phyloP scores from a whole-genome alignment of 1,140 invertebrate genomes.

The Atta colombica region DNA sequence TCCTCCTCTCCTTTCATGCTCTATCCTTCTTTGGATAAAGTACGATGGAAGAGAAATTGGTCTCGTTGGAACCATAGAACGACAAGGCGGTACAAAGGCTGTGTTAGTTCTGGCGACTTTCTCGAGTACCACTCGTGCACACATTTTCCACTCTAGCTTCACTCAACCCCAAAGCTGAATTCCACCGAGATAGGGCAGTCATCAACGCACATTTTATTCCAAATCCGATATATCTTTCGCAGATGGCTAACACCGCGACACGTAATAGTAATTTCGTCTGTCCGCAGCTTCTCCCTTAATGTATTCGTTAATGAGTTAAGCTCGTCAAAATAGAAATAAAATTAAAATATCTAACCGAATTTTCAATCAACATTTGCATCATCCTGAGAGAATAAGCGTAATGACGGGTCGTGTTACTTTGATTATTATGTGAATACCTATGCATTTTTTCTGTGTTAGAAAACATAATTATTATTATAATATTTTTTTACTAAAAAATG shows the following conservation, averaged over 20 bases:
- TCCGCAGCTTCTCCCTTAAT: not conserved
- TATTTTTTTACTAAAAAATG: not conserved
- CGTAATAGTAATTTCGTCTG: conserved; percentile 11
- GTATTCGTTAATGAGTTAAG: not conserved
- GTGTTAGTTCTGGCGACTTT: conserved; percentile 48
- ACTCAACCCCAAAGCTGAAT: conserved; percentile 55
- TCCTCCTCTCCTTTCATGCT: not conserved
- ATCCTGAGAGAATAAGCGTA: too few relatives aligned
- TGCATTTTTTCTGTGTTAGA: not conserved
- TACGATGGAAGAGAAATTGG: conserved; percentile 72
- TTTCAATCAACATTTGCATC: not conserved
- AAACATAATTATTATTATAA: not conserved
- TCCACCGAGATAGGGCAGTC: conserved; percentile 20
- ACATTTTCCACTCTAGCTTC: conserved; percentile 60
- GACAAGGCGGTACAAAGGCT: conserved; percentile 67
- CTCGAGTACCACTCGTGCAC: conserved; percentile 66
- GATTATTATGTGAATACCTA: too few relatives aligned
- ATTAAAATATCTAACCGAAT: conserved; percentile 6
- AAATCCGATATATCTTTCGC: conserved; percentile 32
- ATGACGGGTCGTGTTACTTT: too few relatives aligned
- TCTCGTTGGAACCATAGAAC: conserved; percentile 51
- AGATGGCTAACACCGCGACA: not conserved
- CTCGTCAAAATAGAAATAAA: conserved; percentile 13
- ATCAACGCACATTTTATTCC: conserved; percentile 37
- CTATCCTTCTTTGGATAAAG: conserved; percentile 55